Base-by-base conservation (phyloP, 2,797 vertebrate genomes). In the Centroberyx gerrardi region DNA sequence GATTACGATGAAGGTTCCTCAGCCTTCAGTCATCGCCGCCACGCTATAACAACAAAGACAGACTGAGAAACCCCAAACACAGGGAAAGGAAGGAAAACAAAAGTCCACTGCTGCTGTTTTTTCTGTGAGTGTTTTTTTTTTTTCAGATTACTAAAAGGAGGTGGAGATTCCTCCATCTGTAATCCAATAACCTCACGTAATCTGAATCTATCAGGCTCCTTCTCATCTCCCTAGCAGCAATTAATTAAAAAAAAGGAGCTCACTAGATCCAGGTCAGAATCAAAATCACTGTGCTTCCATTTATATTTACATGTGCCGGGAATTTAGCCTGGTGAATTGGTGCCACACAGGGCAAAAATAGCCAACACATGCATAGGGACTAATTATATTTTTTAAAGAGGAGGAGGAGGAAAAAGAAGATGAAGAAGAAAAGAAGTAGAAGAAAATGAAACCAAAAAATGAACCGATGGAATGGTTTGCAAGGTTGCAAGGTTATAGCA, bases 1-100 rank as follows among this genome's bases (percentile, higher is more conserved):
- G 95, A 96, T 97, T 96, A 97, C 84, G 74, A 76, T 38, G 83
- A 85, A 88, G 92, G 88, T 81, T 88, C 88, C 78, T 90, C 81
- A 42, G 80, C 49, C 67, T 77, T 71, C 68, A 69, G 75, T 67
- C 88, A 46, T 58, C 79, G 55, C 51, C 63, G 31, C 59, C 48
- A 62, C 31, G 58, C 58, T 68, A 67, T 76, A 69, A 78, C 68
- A 83, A 85, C 55, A 78, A 71, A 83, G 36, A 40, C 49, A 18
- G 38, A 40, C 38, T 40, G 38, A 80, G 29, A 33, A 33, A 49
- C 63, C 33, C 46, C 51, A 38, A 0, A 56, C 46, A 51, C 54
- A 56, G 42, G 13, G 40, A 28, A 29, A 8, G n/a, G 49, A 18
- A 0, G 0, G 15, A 56, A 69, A 64, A 58, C 62, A 65, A 40